Conservation (phyloP, 2,888 invertebrate species). For the Carpatolechia fugitivella region DNA sequence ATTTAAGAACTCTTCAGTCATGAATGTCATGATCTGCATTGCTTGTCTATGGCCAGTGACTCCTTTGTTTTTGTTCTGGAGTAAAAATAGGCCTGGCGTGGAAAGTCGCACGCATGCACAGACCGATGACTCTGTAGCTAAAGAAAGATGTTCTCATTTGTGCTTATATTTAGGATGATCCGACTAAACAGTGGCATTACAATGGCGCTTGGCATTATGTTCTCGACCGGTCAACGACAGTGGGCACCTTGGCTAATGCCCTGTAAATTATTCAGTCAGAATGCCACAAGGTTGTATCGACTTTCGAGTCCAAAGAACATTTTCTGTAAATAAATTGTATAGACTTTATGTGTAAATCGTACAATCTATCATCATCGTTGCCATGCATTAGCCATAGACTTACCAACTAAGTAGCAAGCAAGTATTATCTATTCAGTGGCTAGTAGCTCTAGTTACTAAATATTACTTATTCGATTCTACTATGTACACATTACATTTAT, state of each 20-base stretch:
- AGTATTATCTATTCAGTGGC: too few species aligned
- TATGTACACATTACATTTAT: background rate
- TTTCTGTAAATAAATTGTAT: background rate
- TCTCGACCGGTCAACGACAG: background rate
- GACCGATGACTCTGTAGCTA: background rate
- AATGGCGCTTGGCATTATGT: background rate
- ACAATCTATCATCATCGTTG: background rate
- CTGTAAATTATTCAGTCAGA: background rate
- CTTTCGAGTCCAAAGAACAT: background rate
- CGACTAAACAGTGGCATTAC: background rate
- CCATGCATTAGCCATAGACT: background rate
- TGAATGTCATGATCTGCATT: slow-evolving; percentile 4
- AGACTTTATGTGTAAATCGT: background rate
- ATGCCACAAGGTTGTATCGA: slow-evolving; percentile 1
- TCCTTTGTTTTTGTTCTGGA: slow-evolving; percentile 21
- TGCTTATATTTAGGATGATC: slow-evolving; percentile 2
- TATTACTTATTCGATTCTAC: too few species aligned
- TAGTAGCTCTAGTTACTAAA: too few species aligned
- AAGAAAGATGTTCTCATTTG: background rate
- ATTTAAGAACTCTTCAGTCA: background rate
- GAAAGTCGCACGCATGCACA: background rate
- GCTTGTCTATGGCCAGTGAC: slow-evolving; percentile 28
- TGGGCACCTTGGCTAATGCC: background rate
- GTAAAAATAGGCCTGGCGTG: background rate
- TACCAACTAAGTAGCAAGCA: background rate